Percentiles rank a stretch among this genome's conserved stretches.
Conservation (phyloP, 2,113 vertebrate species). For the Plecotus auritus region DNA sequence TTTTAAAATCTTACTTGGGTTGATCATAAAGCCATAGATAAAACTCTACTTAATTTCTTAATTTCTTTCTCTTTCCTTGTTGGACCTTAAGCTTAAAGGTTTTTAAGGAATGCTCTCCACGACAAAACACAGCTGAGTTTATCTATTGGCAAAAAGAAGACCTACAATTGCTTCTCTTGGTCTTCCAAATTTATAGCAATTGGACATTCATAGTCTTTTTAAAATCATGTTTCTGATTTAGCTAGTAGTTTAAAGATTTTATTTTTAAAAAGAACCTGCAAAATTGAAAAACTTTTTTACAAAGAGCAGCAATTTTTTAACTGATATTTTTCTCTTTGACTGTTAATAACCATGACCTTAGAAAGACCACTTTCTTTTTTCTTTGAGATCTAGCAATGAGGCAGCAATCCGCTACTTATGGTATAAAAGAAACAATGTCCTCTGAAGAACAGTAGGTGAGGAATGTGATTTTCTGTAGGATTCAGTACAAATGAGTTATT, state of each 20-base stretch:
- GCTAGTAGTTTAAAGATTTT: constrained; percentile 7
- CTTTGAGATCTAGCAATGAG: constrained; percentile 22
- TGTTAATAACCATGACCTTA: constrained; percentile 57
- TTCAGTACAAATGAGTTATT: constrained; percentile 34
- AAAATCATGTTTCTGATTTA: constrained; percentile 44
- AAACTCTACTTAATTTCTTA: not conserved
- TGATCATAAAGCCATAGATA: not conserved
- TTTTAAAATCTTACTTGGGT: not conserved
- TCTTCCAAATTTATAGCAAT: constrained; percentile 23
- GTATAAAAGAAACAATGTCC: constrained; percentile 43
- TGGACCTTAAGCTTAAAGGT: not conserved
- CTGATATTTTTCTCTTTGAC: constrained; percentile 45
- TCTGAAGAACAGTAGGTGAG: constrained; percentile 38
- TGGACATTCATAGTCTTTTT: constrained; percentile 5
- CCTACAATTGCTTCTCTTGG: not conserved
- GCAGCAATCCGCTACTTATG: constrained; percentile 41
- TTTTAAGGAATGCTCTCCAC: not conserved
- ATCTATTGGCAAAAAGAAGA: not conserved
- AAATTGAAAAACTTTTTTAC: constrained; percentile 49
- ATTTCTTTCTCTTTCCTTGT: not conserved
- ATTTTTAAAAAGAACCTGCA: not conserved
- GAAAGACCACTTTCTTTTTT: constrained; percentile 39
- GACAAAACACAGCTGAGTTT: not conserved
- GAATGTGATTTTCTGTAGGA: not conserved
- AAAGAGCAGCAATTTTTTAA: constrained; percentile 43